Base-by-base conservation (phyloP, 2,888 invertebrate genomes). In the Pollenia angustigena region DNA sequence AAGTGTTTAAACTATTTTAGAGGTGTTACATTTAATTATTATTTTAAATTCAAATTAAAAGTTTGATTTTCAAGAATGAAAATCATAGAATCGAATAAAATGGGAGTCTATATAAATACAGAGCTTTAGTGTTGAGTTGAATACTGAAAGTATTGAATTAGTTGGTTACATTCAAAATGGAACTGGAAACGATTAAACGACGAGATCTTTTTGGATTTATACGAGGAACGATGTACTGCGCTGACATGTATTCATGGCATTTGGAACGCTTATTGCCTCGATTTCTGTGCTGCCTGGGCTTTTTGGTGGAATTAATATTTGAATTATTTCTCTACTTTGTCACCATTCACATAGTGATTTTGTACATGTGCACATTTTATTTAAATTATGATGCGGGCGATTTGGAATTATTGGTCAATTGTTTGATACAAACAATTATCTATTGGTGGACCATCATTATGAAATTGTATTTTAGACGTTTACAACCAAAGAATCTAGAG, bases 401-500 rank as follows among this genome's bases (percentile, higher is more conserved):
- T 79, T 75, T 92, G 79, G 92, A 92, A 48, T 88, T 90, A 14
- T 84, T 91, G 2, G 90, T 91, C 2, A 90, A 89, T 72, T 90
- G 91, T 23, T 66, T 91, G 0, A 89, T 91, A 52, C 92, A 91
- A 85, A 89, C 90, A 0, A 88, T 91, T 8, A 90, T 92, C 40
- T 91, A 92, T 52, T 12, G 87, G 44, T 91, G 91, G 91, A 83
- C 89, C 11, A 90, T 90, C 4, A 23, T 81, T 10, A 90, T 91
- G 89, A 91, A 92, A 74, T 54, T 91, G 2, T 90, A 91, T 64
- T 92, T 92, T 75, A 90, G 91, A 6, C 90, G 91, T 14, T 16
- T 90, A 2, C 79, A 82, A 9, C 88, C 89, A 4, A 56, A 79
- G 0, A 71, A 85, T 0, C 56, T 91, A 3, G 48, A 81, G 23